A percentile compares a stretch with the other conserved stretches of the same genome.
Conservation (phyloP, 2,888 invertebrate genomes). For the Scaptomyza polygonia region DNA sequence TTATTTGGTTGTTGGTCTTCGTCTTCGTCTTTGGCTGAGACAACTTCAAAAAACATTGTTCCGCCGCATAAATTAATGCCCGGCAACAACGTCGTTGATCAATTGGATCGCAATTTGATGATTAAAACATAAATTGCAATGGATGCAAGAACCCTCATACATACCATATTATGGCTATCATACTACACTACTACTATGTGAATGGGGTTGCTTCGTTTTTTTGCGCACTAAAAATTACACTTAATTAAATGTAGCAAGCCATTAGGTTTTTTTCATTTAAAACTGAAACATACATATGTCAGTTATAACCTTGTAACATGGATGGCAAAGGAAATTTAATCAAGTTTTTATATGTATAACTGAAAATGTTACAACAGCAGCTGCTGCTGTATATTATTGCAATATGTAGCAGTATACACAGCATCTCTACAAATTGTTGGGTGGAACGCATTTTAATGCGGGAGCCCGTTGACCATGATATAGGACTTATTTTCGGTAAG, state of each 20-base stretch:
- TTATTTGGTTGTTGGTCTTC: too few species aligned
- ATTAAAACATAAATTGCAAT: constrained; percentile 79
- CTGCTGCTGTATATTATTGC: constrained; percentile 37
- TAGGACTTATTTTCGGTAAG: constrained; percentile 82
- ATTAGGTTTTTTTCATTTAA: constrained; percentile 74
- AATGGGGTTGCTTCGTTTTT: constrained; percentile 25
- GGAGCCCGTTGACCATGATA: constrained; percentile 76
- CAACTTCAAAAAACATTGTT: constrained; percentile 71
- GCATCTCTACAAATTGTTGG: constrained; percentile 32
- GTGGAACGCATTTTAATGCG: constrained; percentile 69
- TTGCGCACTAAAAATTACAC: constrained; percentile 81
- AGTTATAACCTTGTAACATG: constrained; percentile 15
- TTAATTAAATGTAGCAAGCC: constrained; percentile 83
- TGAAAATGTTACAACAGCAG: constrained; percentile 56
- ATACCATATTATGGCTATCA: too few species aligned
- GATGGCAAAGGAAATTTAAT: constrained; percentile 15
- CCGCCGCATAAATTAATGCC: constrained; percentile 73
- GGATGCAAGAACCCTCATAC: constrained; percentile 41
- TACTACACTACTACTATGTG: too few species aligned
- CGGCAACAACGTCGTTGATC: constrained; percentile 66
- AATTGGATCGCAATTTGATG: constrained; percentile 74
- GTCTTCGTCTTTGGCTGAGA: too few species aligned
- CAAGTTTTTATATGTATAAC: constrained; percentile 27
- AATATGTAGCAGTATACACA: constrained; percentile 16
- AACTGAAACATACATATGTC: constrained; percentile 13